Evolutionary conservation across 2,113 vertebrate species (phyloP).

Genomic region (Onychorhynchus coronatus): DNA sequence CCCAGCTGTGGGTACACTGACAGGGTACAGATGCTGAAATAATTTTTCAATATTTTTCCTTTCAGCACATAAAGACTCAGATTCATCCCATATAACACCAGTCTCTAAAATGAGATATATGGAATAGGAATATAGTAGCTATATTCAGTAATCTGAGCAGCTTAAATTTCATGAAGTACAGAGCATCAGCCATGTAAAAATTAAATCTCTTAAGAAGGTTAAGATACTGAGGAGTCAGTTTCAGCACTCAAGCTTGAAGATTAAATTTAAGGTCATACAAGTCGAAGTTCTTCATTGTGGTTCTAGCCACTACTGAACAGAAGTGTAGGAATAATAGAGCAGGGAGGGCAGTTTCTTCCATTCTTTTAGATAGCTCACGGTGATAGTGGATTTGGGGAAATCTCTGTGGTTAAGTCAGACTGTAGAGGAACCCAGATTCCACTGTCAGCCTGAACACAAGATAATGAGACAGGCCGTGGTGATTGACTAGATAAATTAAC

Average conservation of each 20-base stretch:
- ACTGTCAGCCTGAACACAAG: neutral
- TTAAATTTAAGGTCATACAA: neutral
- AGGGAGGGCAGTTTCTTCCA: neutral
- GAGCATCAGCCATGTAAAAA: neutral
- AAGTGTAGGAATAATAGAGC: neutral
- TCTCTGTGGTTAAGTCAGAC: neutral
- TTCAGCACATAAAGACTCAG: neutral
- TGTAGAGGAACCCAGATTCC: neutral
- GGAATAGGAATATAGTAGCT: neutral
- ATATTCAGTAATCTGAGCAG: neutral
- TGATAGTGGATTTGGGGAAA: neutral
- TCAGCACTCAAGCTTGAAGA: neutral
- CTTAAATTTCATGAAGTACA: neutral
- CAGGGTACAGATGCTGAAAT: neutral
- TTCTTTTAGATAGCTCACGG: neutral
- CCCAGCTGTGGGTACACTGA: neutral
- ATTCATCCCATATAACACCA: neutral
- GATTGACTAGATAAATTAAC: neutral
- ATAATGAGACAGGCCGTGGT: neutral
- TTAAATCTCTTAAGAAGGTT: conserved; percentile 25
- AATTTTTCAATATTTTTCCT: neutral
- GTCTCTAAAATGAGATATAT: neutral
- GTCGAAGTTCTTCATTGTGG: neutral
- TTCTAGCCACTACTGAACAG: neutral
- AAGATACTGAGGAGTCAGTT: neutral